Conservation (phyloP, 2,113 vertebrate genomes). For the Scomber scombrus region DNA sequence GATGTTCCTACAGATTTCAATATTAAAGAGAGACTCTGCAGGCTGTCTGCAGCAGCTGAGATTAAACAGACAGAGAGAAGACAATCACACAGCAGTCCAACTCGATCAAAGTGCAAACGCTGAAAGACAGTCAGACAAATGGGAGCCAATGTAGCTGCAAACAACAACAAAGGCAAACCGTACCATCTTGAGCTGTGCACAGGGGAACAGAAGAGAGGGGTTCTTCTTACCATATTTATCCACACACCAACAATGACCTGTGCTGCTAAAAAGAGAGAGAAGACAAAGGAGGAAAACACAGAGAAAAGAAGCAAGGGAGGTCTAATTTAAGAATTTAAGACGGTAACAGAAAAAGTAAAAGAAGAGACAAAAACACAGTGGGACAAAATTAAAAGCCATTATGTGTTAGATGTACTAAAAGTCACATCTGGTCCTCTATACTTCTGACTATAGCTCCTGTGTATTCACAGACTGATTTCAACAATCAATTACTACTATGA, state of each 20-base stretch:
- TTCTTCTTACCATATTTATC: constrained; percentile 4
- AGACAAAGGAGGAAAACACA: constrained; percentile 1
- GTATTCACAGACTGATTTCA: not conserved
- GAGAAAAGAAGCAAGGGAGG: not conserved
- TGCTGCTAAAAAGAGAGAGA: not conserved
- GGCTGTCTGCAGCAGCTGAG: constrained; percentile 29
- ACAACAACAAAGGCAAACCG: constrained; percentile 10
- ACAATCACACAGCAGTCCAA: constrained; percentile 48
- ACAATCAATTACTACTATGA: too few species aligned
- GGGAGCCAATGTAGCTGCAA: constrained; percentile 25
- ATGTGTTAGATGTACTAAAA: not conserved
- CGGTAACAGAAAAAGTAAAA: not conserved
- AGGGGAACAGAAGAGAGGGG: not conserved
- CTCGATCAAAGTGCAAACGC: constrained; percentile 50
- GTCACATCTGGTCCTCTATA: not conserved
- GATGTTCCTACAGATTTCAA: constrained; percentile 43
- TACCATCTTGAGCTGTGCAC: not conserved
- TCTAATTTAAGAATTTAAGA: not conserved
- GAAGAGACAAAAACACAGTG: not conserved
- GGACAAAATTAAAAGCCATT: not conserved
- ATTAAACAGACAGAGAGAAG: constrained; percentile 29
- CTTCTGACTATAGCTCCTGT: not conserved
- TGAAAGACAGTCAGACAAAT: constrained; percentile 54
- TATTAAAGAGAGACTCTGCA: constrained; percentile 42
- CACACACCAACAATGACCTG: constrained; percentile 7